Evolutionary conservation across 2,888 invertebrate genomes (phyloP), one percentile per base, ranked within the genome.

Genomic region (Patella pellucida): DNA sequence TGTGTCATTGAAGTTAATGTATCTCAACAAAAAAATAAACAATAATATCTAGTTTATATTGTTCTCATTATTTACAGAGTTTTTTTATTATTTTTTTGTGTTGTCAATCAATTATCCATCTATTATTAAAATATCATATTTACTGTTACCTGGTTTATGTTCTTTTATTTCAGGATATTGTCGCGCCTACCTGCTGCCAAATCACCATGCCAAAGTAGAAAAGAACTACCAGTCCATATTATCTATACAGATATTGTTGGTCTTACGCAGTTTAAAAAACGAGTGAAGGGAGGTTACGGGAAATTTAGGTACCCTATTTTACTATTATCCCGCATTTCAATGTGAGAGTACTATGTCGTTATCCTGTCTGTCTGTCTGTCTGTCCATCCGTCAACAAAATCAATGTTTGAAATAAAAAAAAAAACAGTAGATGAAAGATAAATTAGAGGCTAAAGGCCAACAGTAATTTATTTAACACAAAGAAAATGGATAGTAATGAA

Each of bases 201-300:
- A 71, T 84, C 89, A 0, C 89, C 89, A 16, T 90, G 90, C 78
- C 90, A 90, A 80, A 87, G 85, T 68, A 79, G 89, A 2, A 85
- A 84, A 52, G 87, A 86, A 27, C 82, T 90, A n/a, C 89, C 89
- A 5, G 83, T 91, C 16, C 89, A 92, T 78, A 85, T 92, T 73
- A 90, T 92, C 74, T 91, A 91, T 84, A 91, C 91, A 3, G 92
- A 92, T 81, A 92, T 92, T 67, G 90, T 92, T 75, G 92, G 92
- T 0, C 83, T 92, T 16, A 86, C 88, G 70, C 90, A 91, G 81
- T 89, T 92, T 82, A 90, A 90, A 78, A 87, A 87, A 69, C 85
- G 87, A 71, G 86, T 90, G 19, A 86, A 88, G 75, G 85, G 85
- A 76, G 90, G 91, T 70, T 88, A 86, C 78, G 86, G 85, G 12